Evolutionary conservation across 2,797 vertebrate genomes (phyloP).

Genomic region (Sebastes minor): DNA sequence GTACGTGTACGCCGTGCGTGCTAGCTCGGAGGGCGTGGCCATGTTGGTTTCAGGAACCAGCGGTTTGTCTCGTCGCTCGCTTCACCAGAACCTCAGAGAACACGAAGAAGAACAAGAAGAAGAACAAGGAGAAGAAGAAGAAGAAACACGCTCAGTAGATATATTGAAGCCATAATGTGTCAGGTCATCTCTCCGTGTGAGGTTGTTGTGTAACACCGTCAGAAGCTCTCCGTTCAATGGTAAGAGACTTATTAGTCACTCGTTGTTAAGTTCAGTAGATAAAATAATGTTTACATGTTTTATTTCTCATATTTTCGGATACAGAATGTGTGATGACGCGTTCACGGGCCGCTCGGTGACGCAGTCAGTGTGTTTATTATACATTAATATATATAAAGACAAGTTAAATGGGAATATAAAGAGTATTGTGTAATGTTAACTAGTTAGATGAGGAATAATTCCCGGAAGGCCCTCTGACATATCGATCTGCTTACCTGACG

Average conservation of each 20-base stretch:
- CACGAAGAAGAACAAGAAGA: background rate
- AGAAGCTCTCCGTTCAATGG: slow-evolving; percentile 15
- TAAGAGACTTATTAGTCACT: slow-evolving; percentile 15
- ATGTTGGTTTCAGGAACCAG: slow-evolving; percentile 42
- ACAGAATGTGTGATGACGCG: background rate
- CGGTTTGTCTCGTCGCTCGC: background rate
- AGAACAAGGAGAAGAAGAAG: background rate
- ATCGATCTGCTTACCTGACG: background rate
- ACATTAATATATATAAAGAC: background rate
- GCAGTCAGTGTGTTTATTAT: background rate
- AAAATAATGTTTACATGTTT: background rate
- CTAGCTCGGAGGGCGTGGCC: slow-evolving; percentile 28
- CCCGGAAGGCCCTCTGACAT: slow-evolving; percentile 41
- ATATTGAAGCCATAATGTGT: background rate
- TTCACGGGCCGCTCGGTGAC: background rate
- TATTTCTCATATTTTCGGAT: background rate
- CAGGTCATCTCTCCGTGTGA: background rate
- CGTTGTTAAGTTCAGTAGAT: background rate
- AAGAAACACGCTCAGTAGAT: slow-evolving; percentile 16
- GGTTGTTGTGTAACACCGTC: background rate
- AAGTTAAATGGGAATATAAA: too few species aligned
- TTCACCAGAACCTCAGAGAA: slow-evolving; percentile 8
- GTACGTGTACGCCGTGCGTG: too few species aligned
- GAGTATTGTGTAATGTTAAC: background rate
- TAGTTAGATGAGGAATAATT: background rate